Conservation (phyloP, 1,140 invertebrate genomes). For the Nylanderia fulva region DNA sequence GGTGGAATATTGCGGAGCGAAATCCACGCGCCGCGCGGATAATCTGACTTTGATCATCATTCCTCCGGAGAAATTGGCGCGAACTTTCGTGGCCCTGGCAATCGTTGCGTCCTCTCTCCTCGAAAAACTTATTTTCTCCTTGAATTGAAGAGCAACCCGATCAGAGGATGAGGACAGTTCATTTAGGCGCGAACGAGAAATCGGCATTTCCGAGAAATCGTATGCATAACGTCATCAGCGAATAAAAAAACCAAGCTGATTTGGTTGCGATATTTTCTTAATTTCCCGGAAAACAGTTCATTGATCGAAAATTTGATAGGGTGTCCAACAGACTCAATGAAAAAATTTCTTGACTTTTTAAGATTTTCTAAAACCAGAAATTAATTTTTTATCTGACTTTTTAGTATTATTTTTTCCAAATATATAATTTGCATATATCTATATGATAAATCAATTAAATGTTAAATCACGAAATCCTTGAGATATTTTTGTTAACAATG, state of each 20-base stretch:
- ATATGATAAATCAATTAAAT: no score
- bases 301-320: not conserved
- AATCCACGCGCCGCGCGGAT: not conserved
- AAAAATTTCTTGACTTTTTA: no score
- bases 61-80: slow-evolving; percentile 52
- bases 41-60: slow-evolving; percentile 68
- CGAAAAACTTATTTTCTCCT: slow-evolving; percentile 65
- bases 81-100: slow-evolving; percentile 55
- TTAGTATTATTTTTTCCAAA: no score
- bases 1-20: slow-evolving; percentile 42
- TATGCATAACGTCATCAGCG: not conserved
- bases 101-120: not conserved
- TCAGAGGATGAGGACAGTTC: slow-evolving; percentile 35
- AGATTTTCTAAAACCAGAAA: no score
- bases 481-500: no score
- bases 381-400: no score
- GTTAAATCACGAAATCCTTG: no score
- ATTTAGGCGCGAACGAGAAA: slow-evolving; percentile 52
- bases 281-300: not conserved
- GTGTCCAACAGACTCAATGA: no score
- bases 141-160: slow-evolving; percentile 1
- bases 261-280: not conserved
- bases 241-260: slow-evolving; percentile 1
- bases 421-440: no score
- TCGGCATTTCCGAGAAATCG: slow-evolving; percentile 33